phyloP scores from a whole-genome alignment of 2,113 vertebrate species.

The Nettapus auritus region DNA sequence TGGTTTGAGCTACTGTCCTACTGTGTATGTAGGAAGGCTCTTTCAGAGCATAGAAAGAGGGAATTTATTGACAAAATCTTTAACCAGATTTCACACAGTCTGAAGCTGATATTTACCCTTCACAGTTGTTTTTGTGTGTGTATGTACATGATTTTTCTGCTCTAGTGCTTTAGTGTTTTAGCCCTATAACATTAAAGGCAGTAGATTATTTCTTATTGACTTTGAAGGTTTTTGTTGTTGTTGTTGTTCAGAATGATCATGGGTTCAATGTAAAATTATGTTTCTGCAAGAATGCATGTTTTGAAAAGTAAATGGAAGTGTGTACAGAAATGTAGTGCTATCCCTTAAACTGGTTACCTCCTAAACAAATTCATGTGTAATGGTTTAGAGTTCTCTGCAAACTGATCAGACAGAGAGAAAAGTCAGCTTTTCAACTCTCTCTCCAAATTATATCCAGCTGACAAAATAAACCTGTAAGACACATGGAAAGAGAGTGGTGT shows the following conservation, averaged over 20 bases:
- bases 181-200: not conserved
- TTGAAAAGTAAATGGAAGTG: not conserved
- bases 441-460: not conserved
- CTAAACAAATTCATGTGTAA: not conserved
- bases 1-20: not conserved
- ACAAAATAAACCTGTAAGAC: not conserved
- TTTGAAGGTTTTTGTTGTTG: not conserved
- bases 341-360: not conserved
- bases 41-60: not conserved
- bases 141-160: not conserved
- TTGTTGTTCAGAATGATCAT: not conserved
- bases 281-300: not conserved
- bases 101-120: not conserved
- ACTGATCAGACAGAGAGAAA: not conserved
- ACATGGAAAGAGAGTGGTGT: not conserved
- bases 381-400: not conserved
- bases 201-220: not conserved
- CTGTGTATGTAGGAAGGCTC: not conserved
- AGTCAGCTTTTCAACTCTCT: not conserved
- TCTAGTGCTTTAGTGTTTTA: not conserved
- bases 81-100: not conserved
- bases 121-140: not conserved
- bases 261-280: not conserved
- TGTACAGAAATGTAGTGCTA: not conserved
- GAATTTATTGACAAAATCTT: not conserved